phyloP scores from a whole-genome alignment of 30 jellyfish, hydroid and myxozoan species.

The Turritopsis rubra region DNA sequence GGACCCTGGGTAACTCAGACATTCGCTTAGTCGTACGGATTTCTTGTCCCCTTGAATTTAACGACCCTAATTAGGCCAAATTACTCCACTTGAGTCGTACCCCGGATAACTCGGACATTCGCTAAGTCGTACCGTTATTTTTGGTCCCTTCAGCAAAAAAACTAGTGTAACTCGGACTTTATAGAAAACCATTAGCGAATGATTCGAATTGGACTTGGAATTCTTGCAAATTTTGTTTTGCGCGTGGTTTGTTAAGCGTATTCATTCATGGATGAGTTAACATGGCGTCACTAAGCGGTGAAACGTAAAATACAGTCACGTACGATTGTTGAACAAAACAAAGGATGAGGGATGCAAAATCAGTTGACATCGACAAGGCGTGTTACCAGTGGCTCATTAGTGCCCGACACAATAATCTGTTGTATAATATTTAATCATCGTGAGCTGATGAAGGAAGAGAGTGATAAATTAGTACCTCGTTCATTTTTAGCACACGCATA shows the following conservation, averaged over 20 bases:
- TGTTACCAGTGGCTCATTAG: too few species aligned
- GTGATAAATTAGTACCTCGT: background rate
- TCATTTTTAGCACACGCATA: background rate
- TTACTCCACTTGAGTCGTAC: slow-evolving; percentile 1
- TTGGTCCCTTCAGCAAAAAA: background rate
- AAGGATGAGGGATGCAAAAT: background rate
- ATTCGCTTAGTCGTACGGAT: background rate
- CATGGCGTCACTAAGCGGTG: background rate
- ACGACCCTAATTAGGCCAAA: slow-evolving; percentile 20
- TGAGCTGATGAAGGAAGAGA: background rate
- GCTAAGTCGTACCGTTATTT: slow-evolving; percentile 5
- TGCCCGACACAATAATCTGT: too few species aligned
- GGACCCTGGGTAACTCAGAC: background rate
- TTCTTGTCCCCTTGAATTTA: slow-evolving; percentile 11
- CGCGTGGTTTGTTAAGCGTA: background rate
- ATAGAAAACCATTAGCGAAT: slow-evolving; percentile 4
- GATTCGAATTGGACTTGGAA: background rate
- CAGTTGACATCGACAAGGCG: background rate
- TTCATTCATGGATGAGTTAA: background rate
- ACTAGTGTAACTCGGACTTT: background rate
- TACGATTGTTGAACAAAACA: background rate
- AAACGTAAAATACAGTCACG: background rate
- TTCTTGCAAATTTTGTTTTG: slow-evolving; percentile 3
- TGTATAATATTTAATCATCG: too few species aligned
- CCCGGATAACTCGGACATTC: slow-evolving; percentile 21